Base-by-base conservation (phyloP, 92 coral and sea anemone genomes). In the Desmophyllum pertusum region DNA sequence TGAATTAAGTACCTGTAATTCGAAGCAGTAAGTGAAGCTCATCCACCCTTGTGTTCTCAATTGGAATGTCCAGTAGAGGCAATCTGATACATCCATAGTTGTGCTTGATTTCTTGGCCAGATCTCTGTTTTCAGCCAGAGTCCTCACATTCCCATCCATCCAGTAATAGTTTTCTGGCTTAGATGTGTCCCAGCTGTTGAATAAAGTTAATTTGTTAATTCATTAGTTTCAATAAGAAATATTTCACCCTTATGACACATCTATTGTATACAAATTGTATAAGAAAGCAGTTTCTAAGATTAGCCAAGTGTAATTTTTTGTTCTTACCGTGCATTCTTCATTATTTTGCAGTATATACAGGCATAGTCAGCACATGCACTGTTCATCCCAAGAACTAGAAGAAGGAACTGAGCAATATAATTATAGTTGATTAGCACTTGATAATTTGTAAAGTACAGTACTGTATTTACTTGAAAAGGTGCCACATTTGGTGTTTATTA, bases 151-250 rank as follows among this genome's bases (percentile, higher is more conserved):
- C 21, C 70, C 77, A 27, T 75, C 87, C 18, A 18, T 72, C 81
- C 82, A 62, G 85, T 87, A 81, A 67, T 15, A 87, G 19, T 81
- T 63, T 46, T 72, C 75, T 78, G 90, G 76, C 70, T 81, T 87
- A 46, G 90, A 59, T 86, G 83, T 73, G 82, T 87, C 90, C 90
- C 90, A 71, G 25, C 90, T 87, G 68, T 23, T 51, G 27, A 41
- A 48, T 23, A 35, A 5, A 30, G 15, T 17, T 62, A 43, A 39
- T 59, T 61, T 18, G 18, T 77, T 79, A 64, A 36, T 79, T 37
- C 10, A 29, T 23, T 7, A 17, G 42, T 77, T 21, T 57, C 68
- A 43, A 25, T 75, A 17, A 75, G n/a, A 27, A 18, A 17, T 45
- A 45, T 45, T 45, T 45, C 51, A 45, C 51, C 51, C 4, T 70